phyloP scores from a whole-genome alignment of 2,797 vertebrate genomes.

The Liparis tanakae region DNA sequence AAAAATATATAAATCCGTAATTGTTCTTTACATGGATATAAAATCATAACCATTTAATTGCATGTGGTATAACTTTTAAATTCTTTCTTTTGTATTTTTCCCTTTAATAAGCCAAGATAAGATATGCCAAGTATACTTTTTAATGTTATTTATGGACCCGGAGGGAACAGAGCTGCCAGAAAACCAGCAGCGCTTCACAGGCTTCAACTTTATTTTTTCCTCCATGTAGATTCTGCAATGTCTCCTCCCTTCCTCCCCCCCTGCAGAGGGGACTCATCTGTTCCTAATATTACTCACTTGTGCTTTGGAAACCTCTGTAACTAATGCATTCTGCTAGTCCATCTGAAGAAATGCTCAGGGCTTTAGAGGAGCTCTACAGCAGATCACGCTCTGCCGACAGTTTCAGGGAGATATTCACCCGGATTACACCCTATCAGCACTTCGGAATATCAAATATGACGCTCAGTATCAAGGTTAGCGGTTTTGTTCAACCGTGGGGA shows the following conservation, averaged over 20 bases:
- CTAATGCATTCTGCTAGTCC: slow-evolving; percentile 79
- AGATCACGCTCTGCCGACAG: slow-evolving; percentile 50
- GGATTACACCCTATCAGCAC: slow-evolving; percentile 23
- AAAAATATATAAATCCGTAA: slow-evolving; percentile 17
- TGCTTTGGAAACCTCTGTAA: slow-evolving; percentile 79
- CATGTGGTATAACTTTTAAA: slow-evolving; percentile 35
- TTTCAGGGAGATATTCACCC: slow-evolving; percentile 47
- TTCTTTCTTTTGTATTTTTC: slow-evolving; percentile 24
- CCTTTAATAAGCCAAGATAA: slow-evolving; percentile 60
- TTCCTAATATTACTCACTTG: slow-evolving; percentile 84
- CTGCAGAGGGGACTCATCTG: slow-evolving; percentile 81
- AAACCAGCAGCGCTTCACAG: slow-evolving; percentile 66
- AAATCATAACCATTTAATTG: slow-evolving; percentile 34
- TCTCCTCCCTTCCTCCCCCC: slow-evolving; percentile 44
- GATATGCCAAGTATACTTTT: slow-evolving; percentile 53
- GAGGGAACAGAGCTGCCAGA: slow-evolving; percentile 63
- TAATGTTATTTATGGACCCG: slow-evolving; percentile 69
- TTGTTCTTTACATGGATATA: slow-evolving; percentile 17
- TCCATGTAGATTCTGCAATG: slow-evolving; percentile 59
- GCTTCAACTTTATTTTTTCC: slow-evolving; percentile 52
- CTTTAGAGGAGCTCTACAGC: slow-evolving; percentile 59
- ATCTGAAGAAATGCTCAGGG: slow-evolving; percentile 71
- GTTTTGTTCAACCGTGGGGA: neutral
- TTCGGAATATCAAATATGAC: neutral
- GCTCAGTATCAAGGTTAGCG: neutral